Percentiles rank a stretch among this genome's conserved stretches.
These are phyloP conservation scores for Fratercula arctica DNA, from an alignment of 2,797 vertebrate species.

Conservation along the genomic window DNA sequence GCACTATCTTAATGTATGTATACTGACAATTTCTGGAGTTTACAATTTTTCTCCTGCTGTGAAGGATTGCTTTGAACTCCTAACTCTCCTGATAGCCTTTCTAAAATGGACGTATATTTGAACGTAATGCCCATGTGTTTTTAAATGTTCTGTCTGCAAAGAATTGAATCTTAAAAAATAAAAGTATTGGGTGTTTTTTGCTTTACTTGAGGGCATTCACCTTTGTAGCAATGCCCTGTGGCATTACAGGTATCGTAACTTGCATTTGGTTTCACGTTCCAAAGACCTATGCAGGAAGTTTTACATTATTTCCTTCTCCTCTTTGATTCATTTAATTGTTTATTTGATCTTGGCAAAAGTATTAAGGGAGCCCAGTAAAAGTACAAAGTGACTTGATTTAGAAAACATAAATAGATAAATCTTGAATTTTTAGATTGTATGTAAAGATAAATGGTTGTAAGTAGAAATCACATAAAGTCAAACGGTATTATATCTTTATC, in stretches of 20 bases:
- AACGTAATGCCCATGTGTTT: not conserved
- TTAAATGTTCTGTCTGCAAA: not conserved
- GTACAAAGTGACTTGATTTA: not conserved
- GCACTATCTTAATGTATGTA: not conserved
- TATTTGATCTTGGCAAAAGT: not conserved
- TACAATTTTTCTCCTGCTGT: not conserved
- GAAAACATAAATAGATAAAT: not conserved
- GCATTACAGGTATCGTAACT: not conserved
- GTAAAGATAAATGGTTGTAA: conserved; percentile 10
- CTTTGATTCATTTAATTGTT: not conserved
- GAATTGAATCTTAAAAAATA: not conserved
- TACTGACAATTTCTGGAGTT: not conserved
- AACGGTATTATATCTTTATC: conserved; percentile 6
- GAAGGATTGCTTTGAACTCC: not conserved
- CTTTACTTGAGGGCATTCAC: not conserved
- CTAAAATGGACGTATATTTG: not conserved
- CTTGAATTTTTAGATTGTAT: conserved; percentile 4
- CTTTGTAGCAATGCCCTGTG: not conserved
- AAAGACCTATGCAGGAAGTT: not conserved
- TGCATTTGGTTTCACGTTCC: not conserved
- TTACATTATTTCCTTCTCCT: not conserved
- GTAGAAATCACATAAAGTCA: conserved; percentile 19
- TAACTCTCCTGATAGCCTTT: not conserved
- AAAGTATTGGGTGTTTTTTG: not conserved
- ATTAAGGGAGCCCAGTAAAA: not conserved